A percentile compares a stretch with the other conserved stretches of the same genome.
phyloP scores from a whole-genome alignment of 2,888 invertebrate species.

The Amiota minor region DNA sequence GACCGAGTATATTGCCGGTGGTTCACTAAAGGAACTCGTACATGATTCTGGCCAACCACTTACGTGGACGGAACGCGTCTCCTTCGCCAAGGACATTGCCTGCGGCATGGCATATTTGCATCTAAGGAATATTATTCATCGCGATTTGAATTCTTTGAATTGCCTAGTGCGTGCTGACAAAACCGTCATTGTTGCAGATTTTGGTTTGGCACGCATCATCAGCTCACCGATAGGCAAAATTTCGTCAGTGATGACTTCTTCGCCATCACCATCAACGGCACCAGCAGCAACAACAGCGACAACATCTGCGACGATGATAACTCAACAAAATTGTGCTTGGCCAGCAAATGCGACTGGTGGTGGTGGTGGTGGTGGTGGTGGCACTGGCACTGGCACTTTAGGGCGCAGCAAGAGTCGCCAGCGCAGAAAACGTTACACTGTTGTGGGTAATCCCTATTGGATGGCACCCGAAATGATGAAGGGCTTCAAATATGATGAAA shows the following conservation, averaged over 20 bases:
- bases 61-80: constrained; percentile 86
- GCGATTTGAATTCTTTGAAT: constrained; percentile 96
- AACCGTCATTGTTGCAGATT: constrained; percentile 95
- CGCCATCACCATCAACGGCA: constrained; percentile 1
- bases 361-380: background rate
- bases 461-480: constrained; percentile 99
- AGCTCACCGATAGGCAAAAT: constrained; percentile 71
- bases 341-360: background rate
- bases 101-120: constrained; percentile 95
- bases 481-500: constrained; percentile 95
- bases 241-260: constrained; percentile 35
- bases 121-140: constrained; percentile 94
- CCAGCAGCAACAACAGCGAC: background rate
- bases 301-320: background rate
- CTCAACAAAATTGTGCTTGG: constrained; percentile 8
- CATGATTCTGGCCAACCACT: constrained; percentile 82
- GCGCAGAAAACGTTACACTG: constrained; percentile 91
- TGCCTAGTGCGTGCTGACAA: constrained; percentile 92
- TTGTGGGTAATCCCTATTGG: constrained; percentile 98
- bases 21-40: constrained; percentile 88
- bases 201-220: constrained; percentile 91
- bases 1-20: constrained; percentile 94
- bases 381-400: constrained; percentile 72
- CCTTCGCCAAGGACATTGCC: constrained; percentile 92
- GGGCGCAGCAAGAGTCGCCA: constrained; percentile 78